Base-by-base conservation (phyloP, 2,888 invertebrate species). In the Zaprionus lineosus region DNA sequence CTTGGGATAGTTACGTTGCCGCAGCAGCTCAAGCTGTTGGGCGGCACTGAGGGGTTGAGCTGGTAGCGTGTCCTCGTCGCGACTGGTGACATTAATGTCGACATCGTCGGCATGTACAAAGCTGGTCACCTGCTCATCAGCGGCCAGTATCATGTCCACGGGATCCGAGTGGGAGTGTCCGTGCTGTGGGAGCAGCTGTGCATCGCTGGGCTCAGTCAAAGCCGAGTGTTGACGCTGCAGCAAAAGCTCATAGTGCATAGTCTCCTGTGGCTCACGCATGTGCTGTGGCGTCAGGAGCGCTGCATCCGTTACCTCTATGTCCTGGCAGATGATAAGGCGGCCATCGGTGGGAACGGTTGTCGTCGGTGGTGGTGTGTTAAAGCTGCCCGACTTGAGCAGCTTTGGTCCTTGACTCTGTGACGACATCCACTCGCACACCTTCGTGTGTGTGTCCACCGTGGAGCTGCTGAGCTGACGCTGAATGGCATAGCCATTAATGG, bases 341-440 rank as follows among this genome's bases (percentile, higher is more conserved):
- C 86, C 84, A 31, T 84, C 88, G 0, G 40, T 3, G 1, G 51
- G 74, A 12, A 28, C 11, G 0, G 51, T 24, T 0, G 61, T 8
- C 1, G 56, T 39, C 0, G 85, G 71, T 2, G 83, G 93, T 0
- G 93, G 92, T 59, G 92, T 92, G 4, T 74, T 74, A 28, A 87
- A 88, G 50, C 89, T 88, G 15, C 78, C 86, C 0, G 86, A 74
- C 24, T 79, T 83, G 33, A 66, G 73, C 16, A 72, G 31, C 16
- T 44, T 52, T 12, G 34, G 28, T 14, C 53, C 94, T 78, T 93
- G 94, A 86, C 93, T 92, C 72, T 94, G 93, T 24, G 95, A 93
- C 88, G 95, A 93, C 74, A 96, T 96, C 96, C 96, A 96, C 75
- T 96, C 95, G 63, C 94, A 92, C 0, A 96, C 96, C 91, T 96